Percentiles rank a stretch among this genome's conserved stretches.
Evolutionary conservation across 2,888 invertebrate species (phyloP).

Genomic region (Aspidiotus rigidus): DNA sequence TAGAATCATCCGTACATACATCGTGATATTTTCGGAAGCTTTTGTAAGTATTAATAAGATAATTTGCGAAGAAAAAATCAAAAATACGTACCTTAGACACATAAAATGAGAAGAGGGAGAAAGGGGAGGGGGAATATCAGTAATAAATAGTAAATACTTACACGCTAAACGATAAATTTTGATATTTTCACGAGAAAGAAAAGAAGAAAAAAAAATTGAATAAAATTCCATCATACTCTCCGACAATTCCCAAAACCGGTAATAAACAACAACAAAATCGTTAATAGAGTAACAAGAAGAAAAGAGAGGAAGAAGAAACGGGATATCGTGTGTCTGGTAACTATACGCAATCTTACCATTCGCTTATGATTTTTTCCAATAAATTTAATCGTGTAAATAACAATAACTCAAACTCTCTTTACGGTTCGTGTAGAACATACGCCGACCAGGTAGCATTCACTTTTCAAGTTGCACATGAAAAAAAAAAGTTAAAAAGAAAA

Average conservation of each 20-base stretch:
- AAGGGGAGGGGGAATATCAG: no score
- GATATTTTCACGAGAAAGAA: background rate
- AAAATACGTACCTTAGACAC: background rate
- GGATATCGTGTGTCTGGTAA: background rate
- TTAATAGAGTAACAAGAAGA: background rate
- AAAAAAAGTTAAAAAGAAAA: background rate
- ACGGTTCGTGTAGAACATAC: no score
- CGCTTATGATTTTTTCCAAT: background rate
- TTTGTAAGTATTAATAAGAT: background rate
- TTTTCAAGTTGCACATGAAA: background rate
- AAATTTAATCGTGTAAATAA: background rate
- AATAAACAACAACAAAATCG: background rate
- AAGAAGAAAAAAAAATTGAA: background rate
- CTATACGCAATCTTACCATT: conserved; percentile 5
- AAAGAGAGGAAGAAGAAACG: background rate
- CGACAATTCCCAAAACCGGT: background rate
- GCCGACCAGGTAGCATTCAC: no score
- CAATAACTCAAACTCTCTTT: no score
- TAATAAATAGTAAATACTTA: no score
- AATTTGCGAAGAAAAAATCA: conserved; percentile 11
- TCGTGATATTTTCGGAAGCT: no score
- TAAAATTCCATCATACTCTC: background rate
- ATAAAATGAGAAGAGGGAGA: background rate
- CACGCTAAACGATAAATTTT: background rate
- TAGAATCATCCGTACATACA: no score